These are phyloP conservation scores for Falcunculus frontatus DNA, from an alignment of 2,113 vertebrate genomes.

Conservation along the genomic window DNA sequence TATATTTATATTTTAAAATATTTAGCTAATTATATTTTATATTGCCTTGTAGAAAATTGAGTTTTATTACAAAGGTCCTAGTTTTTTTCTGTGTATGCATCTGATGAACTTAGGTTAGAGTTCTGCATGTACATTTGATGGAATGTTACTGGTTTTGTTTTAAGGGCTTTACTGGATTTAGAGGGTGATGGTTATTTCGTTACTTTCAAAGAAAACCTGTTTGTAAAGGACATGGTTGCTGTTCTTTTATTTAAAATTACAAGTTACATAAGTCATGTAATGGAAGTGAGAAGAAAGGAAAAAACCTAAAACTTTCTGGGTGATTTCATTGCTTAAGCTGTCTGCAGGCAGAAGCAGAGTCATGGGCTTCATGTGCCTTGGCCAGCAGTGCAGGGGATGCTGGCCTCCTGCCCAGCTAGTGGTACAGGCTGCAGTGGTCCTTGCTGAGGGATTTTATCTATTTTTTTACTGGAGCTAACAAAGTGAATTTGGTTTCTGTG, in stretches of 20 bases:
- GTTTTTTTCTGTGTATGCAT: background rate
- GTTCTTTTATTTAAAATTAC: background rate
- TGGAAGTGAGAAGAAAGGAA: background rate
- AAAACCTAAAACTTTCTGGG: background rate
- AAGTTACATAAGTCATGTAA: background rate
- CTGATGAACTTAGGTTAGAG: background rate
- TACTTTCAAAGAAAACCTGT: background rate
- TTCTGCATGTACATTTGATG: background rate
- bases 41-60: background rate
- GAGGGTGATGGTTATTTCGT: background rate
- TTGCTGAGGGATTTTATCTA: background rate
- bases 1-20: background rate
- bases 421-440: background rate
- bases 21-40: background rate
- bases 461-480: background rate
- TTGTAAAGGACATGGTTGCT: background rate
- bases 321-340: background rate
- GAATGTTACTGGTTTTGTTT: background rate
- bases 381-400: background rate
- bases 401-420: background rate
- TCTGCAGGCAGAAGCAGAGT: background rate
- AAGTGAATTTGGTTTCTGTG: background rate
- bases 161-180: background rate
- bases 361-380: fast-evolving
- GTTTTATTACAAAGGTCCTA: background rate